Conservation (phyloP, 2,888 invertebrate species). For the Camponotus fellah region DNA sequence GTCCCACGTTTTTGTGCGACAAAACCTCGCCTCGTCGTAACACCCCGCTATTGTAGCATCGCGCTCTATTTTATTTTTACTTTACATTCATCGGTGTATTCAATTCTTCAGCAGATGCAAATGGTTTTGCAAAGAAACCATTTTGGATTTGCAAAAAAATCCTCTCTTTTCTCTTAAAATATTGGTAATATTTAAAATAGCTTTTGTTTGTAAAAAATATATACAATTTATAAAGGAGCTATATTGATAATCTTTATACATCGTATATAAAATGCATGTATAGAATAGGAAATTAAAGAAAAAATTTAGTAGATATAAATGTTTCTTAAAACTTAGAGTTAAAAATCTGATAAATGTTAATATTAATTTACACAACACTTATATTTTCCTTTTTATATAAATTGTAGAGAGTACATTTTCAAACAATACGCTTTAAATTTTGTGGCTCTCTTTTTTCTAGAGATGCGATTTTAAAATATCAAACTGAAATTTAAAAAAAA, state of each 20-base stretch:
- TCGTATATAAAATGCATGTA: too few relatives aligned
- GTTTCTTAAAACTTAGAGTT: background rate
- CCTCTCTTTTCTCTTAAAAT: background rate
- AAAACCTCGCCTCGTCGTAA: background rate
- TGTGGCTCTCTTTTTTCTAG: too few relatives aligned
- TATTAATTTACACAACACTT: too few relatives aligned
- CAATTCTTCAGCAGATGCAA: background rate
- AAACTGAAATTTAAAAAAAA: too few relatives aligned
- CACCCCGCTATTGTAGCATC: constrained; percentile 12
- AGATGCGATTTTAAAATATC: too few relatives aligned
- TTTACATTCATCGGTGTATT: background rate
- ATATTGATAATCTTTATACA: background rate
- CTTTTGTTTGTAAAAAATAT: background rate
- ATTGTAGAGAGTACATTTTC: too few relatives aligned
- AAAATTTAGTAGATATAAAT: background rate
- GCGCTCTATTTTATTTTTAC: background rate
- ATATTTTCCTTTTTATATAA: too few relatives aligned
- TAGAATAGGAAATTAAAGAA: background rate
- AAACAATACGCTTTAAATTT: too few relatives aligned
- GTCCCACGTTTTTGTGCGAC: constrained; percentile 47
- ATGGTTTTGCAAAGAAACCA: background rate
- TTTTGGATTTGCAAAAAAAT: background rate
- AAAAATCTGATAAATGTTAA: too few relatives aligned
- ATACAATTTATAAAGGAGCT: background rate
- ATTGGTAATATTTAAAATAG: background rate